A percentile compares a stretch with the other conserved stretches of the same genome.
Conservation (phyloP, 2,113 vertebrate species). For the Malurus alboscapulatus region DNA sequence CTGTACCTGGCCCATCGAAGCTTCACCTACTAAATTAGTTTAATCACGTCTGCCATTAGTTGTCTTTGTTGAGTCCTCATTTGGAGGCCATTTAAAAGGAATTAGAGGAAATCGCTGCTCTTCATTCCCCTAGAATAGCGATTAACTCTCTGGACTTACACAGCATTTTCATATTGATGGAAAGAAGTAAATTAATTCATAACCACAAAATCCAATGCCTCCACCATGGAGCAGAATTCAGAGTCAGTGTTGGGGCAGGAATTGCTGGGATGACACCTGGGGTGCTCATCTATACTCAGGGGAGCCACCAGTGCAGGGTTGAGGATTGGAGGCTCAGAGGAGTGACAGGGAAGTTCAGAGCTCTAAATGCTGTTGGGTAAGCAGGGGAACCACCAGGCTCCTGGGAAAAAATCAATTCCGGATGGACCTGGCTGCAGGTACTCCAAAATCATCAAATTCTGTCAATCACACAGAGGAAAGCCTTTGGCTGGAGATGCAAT, state of each 20-base stretch:
- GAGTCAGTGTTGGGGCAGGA: background rate
- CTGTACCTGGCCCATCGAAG: background rate
- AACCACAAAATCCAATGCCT: background rate
- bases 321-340: background rate
- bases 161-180: background rate
- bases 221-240: background rate
- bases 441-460: background rate
- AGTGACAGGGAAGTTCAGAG: background rate
- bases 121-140: background rate
- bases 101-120: constrained; percentile 45
- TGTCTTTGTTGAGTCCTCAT: constrained; percentile 16
- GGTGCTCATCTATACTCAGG: background rate
- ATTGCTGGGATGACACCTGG: background rate
- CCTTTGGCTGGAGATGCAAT: background rate
- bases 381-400: background rate
- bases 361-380: accelerated
- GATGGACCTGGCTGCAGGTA: background rate
- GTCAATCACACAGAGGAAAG: background rate
- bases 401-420: background rate
- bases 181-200: background rate
- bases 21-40: constrained; percentile 16
- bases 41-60: constrained; percentile 12
- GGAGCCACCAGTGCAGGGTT: background rate
- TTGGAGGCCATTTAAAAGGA: constrained; percentile 39
- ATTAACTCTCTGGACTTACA: background rate